Evolutionary conservation across 2,888 invertebrate genomes (phyloP).

Genomic region (Dicyrtomina minuta): DNA sequence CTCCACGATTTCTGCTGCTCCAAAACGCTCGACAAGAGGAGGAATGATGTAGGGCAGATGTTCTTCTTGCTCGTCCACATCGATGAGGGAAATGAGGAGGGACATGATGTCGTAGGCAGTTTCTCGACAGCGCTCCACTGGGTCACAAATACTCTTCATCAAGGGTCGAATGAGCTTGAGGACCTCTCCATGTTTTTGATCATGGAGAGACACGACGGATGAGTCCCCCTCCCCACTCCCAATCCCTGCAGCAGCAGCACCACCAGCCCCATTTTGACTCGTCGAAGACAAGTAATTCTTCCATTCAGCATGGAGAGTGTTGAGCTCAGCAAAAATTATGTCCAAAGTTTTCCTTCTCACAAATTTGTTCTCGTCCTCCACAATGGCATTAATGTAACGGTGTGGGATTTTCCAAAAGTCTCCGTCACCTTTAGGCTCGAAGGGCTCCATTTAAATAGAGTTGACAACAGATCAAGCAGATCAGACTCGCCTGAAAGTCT

Average conservation of each 20-base stretch:
- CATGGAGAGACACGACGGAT: not conserved
- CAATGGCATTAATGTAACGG: slow-evolving; percentile 27
- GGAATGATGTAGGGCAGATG: slow-evolving; percentile 64
- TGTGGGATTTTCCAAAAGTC: slow-evolving; percentile 37
- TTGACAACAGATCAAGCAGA: no score
- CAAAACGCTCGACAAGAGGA: slow-evolving; percentile 73
- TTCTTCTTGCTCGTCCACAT: slow-evolving; percentile 25
- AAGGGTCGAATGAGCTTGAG: slow-evolving; percentile 14
- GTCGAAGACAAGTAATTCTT: not conserved
- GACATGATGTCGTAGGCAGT: slow-evolving; percentile 43
- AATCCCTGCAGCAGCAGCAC: slow-evolving; percentile 18
- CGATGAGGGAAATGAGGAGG: slow-evolving; percentile 23
- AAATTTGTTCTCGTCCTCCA: slow-evolving; percentile 43
- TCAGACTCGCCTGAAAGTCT: no score
- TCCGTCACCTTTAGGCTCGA: slow-evolving; percentile 25
- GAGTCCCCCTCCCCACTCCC: slow-evolving; percentile 9
- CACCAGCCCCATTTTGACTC: no score
- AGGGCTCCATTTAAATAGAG: slow-evolving; percentile 30
- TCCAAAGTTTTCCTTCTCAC: slow-evolving; percentile 39
- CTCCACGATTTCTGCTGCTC: slow-evolving; percentile 71
- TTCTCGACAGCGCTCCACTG: slow-evolving; percentile 49
- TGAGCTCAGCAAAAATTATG: slow-evolving; percentile 28
- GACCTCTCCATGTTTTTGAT: slow-evolving; percentile 24
- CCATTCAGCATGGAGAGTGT: not conserved
- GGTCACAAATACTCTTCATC: slow-evolving; percentile 31